Percentiles rank a stretch among this genome's conserved stretches.
Evolutionary conservation across 1,140 invertebrate genomes (phyloP).

Genomic region (Rhopalosiphum maidis): DNA sequence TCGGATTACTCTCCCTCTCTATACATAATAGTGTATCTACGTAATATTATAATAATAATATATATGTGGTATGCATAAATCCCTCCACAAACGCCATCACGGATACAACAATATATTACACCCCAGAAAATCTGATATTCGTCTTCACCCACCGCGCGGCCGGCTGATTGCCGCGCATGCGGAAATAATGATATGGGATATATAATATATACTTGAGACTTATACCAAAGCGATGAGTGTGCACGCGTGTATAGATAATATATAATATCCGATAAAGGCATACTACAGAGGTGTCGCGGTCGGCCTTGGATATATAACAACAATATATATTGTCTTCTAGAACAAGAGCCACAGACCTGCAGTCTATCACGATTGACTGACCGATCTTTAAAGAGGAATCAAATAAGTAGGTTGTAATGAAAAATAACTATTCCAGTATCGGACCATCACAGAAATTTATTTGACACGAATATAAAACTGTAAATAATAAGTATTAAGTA

Average conservation of each 20-base stretch:
- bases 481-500: not conserved
- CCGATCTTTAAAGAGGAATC: not conserved
- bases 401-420: not conserved
- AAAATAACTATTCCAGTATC: not conserved
- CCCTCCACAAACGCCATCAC: not conserved
- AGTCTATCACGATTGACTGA: no score
- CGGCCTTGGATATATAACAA: no score
- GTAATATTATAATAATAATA: not conserved
- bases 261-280: not conserved
- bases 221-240: not conserved
- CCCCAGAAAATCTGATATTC: constrained; percentile 24
- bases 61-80: not conserved
- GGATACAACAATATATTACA: not conserved
- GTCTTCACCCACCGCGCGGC: not conserved
- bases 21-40: no score
- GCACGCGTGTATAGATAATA: not conserved
- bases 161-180: not conserved
- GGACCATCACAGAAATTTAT: not conserved
- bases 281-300: not conserved
- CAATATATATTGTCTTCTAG: no score
- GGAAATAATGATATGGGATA: not conserved
- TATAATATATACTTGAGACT: not conserved
- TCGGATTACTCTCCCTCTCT: constrained; percentile 28
- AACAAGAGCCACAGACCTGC: no score
- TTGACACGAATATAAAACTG: not conserved